Percentiles rank a stretch among this genome's conserved stretches.
phyloP scores from a whole-genome alignment of 2,797 vertebrate genomes.

The Sus cebifrons region DNA sequence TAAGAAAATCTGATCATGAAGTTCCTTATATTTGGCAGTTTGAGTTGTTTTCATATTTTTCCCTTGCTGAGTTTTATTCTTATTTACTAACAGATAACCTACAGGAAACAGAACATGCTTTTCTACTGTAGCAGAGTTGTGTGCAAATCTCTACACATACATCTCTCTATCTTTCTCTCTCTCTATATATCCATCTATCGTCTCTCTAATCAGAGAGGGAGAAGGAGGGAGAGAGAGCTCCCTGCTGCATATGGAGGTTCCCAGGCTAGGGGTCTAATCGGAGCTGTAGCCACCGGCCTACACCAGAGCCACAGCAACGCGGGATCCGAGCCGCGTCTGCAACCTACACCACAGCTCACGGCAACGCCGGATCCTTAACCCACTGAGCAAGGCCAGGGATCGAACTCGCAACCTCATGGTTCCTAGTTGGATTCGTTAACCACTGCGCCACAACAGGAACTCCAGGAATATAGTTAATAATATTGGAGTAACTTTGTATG shows the following conservation, averaged over 20 bases:
- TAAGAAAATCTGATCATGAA: slow-evolving; percentile 8
- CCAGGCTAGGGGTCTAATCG: too few relatives aligned
- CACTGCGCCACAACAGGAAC: too few relatives aligned
- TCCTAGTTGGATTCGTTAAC: too few relatives aligned
- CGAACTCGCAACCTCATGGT: too few relatives aligned
- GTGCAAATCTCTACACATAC: background rate
- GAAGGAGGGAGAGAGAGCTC: background rate
- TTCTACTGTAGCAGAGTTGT: background rate
- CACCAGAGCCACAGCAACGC: too few relatives aligned
- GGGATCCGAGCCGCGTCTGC: too few relatives aligned
- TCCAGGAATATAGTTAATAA: background rate
- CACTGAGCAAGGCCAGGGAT: too few relatives aligned
- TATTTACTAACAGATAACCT: background rate
- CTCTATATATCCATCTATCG: background rate
- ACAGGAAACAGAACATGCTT: background rate
- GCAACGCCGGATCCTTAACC: too few relatives aligned
- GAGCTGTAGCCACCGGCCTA: too few relatives aligned
- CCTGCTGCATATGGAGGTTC: too few relatives aligned
- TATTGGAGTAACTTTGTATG: background rate
- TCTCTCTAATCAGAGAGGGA: background rate
- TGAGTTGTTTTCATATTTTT: background rate
- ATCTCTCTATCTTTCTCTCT: background rate
- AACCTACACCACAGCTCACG: too few relatives aligned
- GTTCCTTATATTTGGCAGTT: background rate
- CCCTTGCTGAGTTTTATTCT: background rate